These are phyloP conservation scores for Megamerina dolium DNA, from an alignment of 2,888 invertebrate genomes.

Conservation along the genomic window DNA sequence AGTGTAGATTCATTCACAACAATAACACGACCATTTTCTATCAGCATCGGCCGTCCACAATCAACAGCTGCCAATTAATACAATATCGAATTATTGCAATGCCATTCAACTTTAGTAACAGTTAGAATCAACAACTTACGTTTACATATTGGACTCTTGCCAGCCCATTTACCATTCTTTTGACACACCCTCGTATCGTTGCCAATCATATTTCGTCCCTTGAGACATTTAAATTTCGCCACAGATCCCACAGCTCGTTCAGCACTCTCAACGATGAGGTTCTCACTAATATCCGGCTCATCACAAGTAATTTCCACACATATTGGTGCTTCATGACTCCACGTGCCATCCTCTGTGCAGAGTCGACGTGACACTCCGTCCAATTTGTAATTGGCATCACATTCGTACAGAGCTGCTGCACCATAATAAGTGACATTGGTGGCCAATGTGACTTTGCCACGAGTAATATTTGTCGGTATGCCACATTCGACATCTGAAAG, in stretches of 20 bases:
- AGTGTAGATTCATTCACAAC: constrained; percentile 77
- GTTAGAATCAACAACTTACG: constrained; percentile 62
- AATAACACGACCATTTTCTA: constrained; percentile 81
- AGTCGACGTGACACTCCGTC: constrained; percentile 77
- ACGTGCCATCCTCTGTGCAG: constrained; percentile 83
- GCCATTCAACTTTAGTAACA: background rate
- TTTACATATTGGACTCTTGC: constrained; percentile 69
- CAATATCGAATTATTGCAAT: background rate
- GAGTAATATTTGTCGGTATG: constrained; percentile 62
- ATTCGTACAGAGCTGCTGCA: constrained; percentile 77
- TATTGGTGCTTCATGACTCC: constrained; percentile 78
- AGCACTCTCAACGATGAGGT: constrained; percentile 56
- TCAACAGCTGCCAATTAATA: constrained; percentile 67
- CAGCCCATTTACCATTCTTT: constrained; percentile 76
- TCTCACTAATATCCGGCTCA: constrained; percentile 58
- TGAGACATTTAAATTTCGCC: constrained; percentile 75
- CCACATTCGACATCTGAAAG: constrained; percentile 90
- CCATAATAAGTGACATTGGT: constrained; percentile 88
- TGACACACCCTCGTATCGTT: constrained; percentile 72
- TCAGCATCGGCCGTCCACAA: constrained; percentile 70
- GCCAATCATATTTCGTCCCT: constrained; percentile 73
- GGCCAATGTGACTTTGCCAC: constrained; percentile 72
- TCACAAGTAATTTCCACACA: constrained; percentile 80
- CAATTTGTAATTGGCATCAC: constrained; percentile 71
- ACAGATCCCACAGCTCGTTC: constrained; percentile 72